Evolutionary conservation across 2,797 vertebrate genomes (phyloP), one percentile per base, ranked within the genome.

Genomic region (Rhabdophis nuchalis): DNA sequence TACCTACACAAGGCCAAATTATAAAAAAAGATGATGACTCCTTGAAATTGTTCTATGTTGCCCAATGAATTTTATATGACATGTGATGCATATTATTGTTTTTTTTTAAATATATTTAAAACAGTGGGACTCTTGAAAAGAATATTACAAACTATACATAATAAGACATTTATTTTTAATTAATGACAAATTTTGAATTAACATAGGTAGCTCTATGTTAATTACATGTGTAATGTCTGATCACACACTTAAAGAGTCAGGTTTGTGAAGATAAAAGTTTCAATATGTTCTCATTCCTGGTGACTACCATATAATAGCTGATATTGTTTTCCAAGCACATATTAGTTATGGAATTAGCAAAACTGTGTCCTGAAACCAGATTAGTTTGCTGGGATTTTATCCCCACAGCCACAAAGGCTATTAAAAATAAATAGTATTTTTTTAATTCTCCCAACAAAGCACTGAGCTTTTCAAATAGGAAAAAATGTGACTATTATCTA

Each of bases 241-340:
- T 91, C 92, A 94, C 93, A 91, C 36, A 94, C 82, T 92, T 92
- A 95, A 90, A 91, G 58, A 90, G 58, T 90, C 36, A 87, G 89
- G 68, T 61, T 6, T 1, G 3, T 50, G 85, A 93, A 91, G 92
- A 94, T 12, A 60, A 57, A 91, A 50, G 77, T 54, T 91, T 91
- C 94, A 88, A 88, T 93, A 89, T 14, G 32, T 82, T 20, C 87
- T 85, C 91, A 89, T 3, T 61, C 3, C 27, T 27, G 60, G 3
- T 60, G 16, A 86, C 23, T 91, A 92, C 89, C 58, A 85, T 60
- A 60, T 58, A 88, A 53, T 29, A 68, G n/a, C 93, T 94, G 88
- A 91, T 46, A 61, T 46, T 91, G 0, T 50, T 96, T 88, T 93
- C 72, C 52, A 89, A 56, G 23, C 86, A 58, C 85, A 77, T 18